A percentile compares a stretch with the other conserved stretches of the same genome.
Conservation (phyloP, 2,888 invertebrate species). For the Cactoblastis cactorum region DNA sequence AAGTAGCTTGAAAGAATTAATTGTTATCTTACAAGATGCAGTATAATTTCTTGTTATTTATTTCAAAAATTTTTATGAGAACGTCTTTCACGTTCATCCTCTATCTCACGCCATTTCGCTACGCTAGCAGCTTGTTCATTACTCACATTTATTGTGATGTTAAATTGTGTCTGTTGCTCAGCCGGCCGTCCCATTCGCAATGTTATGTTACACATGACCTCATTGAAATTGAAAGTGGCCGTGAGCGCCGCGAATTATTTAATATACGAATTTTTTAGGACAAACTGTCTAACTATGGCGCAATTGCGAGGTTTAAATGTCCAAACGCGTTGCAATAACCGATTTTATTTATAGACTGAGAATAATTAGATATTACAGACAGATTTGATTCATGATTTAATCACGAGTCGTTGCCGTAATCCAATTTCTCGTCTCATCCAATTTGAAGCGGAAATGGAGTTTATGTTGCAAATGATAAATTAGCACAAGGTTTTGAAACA, state of each 20-base stretch:
- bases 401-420: too few species aligned
- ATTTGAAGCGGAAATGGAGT: too few species aligned
- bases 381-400: too few species aligned
- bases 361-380: neutral
- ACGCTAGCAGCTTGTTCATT: neutral
- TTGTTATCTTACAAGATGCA: too few species aligned
- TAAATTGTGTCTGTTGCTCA: neutral
- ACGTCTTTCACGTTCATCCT: neutral
- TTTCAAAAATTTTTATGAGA: neutral
- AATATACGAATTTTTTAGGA: slow-evolving; percentile 7
- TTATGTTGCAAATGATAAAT: too few species aligned
- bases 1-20: neutral
- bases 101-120: neutral
- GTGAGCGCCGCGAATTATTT: slow-evolving; percentile 11
- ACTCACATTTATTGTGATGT: slow-evolving; percentile 9
- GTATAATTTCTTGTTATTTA: neutral
- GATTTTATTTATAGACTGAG: neutral
- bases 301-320: slow-evolving; percentile 2
- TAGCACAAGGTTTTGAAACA: too few species aligned
- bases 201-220: slow-evolving; percentile 12
- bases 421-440: too few species aligned
- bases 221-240: slow-evolving; percentile 15
- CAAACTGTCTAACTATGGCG: neutral
- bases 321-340: neutral
- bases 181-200: slow-evolving; percentile 6